Conservation (phyloP, 92 coral and sea anemone species). For the Palythoa caribaeorum region DNA sequence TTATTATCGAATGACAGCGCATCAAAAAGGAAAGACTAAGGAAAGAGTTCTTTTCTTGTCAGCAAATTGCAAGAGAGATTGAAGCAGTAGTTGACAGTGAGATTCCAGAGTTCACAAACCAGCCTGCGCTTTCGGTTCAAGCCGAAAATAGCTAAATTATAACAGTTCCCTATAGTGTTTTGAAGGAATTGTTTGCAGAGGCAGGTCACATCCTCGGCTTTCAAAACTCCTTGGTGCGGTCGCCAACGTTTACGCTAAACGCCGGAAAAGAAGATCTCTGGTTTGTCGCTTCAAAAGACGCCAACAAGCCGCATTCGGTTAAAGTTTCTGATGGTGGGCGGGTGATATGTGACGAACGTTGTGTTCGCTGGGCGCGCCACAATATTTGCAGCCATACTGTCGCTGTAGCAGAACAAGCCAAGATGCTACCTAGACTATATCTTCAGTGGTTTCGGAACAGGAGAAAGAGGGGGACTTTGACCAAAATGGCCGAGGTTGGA, state of each 20-base stretch:
- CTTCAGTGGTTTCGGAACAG: constrained; percentile 24
- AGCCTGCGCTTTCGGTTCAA: constrained; percentile 28
- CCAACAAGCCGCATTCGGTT: constrained; percentile 29
- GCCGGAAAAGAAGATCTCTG: constrained; percentile 32
- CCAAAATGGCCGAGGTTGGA: constrained; percentile 47
- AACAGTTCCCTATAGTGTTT: constrained; percentile 26
- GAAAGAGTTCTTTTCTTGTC: not conserved
- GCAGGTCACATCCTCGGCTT: constrained; percentile 24
- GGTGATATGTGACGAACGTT: constrained; percentile 39
- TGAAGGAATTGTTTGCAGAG: not conserved
- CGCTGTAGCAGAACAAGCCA: constrained; percentile 9
- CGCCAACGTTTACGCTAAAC: not conserved
- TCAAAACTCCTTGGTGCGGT: constrained; percentile 10
- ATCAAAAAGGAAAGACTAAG: not conserved
- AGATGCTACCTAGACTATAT: constrained; percentile 2
- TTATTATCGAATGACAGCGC: not conserved
- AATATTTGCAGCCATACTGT: constrained; percentile 35
- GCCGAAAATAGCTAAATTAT: constrained; percentile 33
- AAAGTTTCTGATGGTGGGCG: constrained; percentile 25
- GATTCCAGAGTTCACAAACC: not conserved
- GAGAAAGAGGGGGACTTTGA: not conserved
- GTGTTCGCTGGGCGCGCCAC: constrained; percentile 41
- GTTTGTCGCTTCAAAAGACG: constrained; percentile 41
- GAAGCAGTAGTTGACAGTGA: constrained; percentile 7
- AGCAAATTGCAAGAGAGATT: not conserved